These are phyloP conservation scores for Oreocharis arfaki DNA, from an alignment of 2,113 vertebrate genomes.

Conservation along the genomic window DNA sequence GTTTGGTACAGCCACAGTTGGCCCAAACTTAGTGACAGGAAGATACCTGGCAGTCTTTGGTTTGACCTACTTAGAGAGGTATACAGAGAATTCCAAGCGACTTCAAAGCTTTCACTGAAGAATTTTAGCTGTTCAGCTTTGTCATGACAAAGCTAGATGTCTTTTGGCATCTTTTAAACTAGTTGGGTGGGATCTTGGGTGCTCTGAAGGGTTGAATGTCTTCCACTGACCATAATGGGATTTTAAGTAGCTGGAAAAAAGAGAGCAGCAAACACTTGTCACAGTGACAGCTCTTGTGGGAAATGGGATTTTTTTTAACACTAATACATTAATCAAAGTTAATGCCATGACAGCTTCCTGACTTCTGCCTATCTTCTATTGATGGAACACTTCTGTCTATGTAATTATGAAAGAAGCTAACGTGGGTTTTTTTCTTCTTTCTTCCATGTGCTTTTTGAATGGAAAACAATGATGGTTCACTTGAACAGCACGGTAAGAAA, in stretches of 20 bases:
- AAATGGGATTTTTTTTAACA: neutral
- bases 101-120: neutral
- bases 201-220: neutral
- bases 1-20: neutral
- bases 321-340: neutral
- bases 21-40: neutral
- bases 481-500: conserved; percentile 72
- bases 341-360: neutral
- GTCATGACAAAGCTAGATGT: neutral
- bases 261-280: neutral
- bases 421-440: neutral
- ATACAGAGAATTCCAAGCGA: neutral
- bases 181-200: neutral
- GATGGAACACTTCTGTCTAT: neutral
- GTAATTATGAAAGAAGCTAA: conserved; percentile 11
- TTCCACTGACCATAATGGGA: neutral
- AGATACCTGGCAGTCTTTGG: neutral
- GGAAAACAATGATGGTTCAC: neutral
- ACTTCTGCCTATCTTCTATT: neutral
- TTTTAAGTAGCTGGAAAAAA: neutral
- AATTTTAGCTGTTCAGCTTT: neutral
- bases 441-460: conserved; percentile 35
- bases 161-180: neutral
- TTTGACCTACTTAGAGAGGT: neutral
- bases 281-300: neutral